A percentile compares a stretch with the other conserved stretches of the same genome.
Conservation (phyloP, 2,888 invertebrate genomes). For the Ornithoptera priamus region DNA sequence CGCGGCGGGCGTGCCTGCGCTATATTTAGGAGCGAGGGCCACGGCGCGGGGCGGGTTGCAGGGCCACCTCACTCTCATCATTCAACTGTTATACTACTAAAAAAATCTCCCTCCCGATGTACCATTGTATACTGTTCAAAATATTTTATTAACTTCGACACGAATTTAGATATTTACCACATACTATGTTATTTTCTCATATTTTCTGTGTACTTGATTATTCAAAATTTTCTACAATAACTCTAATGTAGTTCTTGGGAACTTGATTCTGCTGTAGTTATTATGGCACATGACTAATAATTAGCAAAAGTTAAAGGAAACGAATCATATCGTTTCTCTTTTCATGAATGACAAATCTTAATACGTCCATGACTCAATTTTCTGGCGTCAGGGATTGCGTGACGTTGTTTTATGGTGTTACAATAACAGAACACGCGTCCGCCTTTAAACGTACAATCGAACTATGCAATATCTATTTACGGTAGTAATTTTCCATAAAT, state of each 20-base stretch:
- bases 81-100: constrained; percentile 54
- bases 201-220: neutral
- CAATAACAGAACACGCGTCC: constrained; percentile 34
- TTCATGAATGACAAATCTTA: constrained; percentile 68
- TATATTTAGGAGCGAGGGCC: constrained; percentile 76
- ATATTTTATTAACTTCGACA: neutral
- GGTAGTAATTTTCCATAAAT: constrained; percentile 17
- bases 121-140: constrained; percentile 2
- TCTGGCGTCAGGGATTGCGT: constrained; percentile 51
- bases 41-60: constrained; percentile 46
- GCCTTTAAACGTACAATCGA: constrained; percentile 18
- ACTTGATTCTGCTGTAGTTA: constrained; percentile 7
- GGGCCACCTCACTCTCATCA: constrained; percentile 58
- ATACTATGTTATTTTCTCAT: neutral
- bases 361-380: constrained; percentile 61
- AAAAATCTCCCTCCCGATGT: constrained; percentile 36
- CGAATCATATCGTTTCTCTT: constrained; percentile 50
- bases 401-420: constrained; percentile 52
- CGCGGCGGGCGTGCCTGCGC: constrained; percentile 68
- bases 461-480: constrained; percentile 11
- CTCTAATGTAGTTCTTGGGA: neutral
- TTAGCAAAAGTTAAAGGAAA: constrained; percentile 35
- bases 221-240: neutral
- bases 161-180: neutral
- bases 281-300: constrained; percentile 21